A percentile compares a stretch with the other conserved stretches of the same genome.
phyloP scores from a whole-genome alignment of 2,113 vertebrate species.

The Vidua chalybeata region DNA sequence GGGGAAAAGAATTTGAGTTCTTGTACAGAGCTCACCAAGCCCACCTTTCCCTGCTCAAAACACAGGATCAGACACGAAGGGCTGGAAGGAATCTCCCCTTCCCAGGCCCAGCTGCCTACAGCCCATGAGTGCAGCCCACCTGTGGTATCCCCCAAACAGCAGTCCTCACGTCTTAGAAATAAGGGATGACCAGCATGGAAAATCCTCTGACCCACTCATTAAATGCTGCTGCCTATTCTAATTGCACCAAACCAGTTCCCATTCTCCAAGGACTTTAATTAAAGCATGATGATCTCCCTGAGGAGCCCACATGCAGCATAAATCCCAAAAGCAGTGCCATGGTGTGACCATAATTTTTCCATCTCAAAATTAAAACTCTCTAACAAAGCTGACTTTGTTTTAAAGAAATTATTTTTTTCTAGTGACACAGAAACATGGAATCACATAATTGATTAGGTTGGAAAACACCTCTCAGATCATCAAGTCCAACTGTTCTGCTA shows the following conservation, averaged over 20 bases:
- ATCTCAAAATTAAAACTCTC: background rate
- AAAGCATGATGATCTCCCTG: background rate
- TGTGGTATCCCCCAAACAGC: accelerated
- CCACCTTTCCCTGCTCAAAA: background rate
- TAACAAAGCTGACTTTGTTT: background rate
- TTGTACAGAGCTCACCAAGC: background rate
- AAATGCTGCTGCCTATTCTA: background rate
- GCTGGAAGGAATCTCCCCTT: background rate
- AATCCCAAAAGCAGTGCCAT: background rate
- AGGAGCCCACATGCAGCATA: background rate
- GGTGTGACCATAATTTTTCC: background rate
- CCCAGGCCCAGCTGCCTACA: background rate
- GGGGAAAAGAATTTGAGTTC: background rate
- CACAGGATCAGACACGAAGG: accelerated
- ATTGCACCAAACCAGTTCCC: background rate
- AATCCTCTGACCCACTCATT: background rate
- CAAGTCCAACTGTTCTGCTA: background rate
- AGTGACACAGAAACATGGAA: background rate
- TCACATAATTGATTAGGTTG: background rate
- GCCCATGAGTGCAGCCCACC: background rate
- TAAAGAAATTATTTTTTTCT: background rate
- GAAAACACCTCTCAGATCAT: background rate
- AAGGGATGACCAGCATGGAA: background rate
- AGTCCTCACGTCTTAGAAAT: background rate
- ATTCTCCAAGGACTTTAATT: background rate